phyloP scores from a whole-genome alignment of 2,113 vertebrate genomes.

The Haemorhous mexicanus region DNA sequence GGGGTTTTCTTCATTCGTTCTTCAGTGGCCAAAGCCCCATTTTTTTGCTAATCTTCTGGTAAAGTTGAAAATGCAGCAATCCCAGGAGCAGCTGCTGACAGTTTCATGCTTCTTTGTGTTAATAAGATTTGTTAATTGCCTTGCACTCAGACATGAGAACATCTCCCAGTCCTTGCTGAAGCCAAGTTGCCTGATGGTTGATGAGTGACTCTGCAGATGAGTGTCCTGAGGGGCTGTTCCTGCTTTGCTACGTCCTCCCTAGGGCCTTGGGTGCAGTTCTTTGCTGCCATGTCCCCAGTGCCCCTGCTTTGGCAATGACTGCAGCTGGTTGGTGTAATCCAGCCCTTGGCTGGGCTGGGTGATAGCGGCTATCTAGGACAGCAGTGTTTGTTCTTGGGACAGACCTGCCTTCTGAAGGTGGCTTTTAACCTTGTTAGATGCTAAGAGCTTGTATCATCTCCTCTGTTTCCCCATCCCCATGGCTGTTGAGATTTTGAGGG shows the following conservation, averaged over 20 bases:
- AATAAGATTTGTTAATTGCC: neutral
- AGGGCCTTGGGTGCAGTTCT: neutral
- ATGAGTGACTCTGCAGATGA: neutral
- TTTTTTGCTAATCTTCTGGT: neutral
- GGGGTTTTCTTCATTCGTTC: neutral
- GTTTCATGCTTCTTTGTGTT: neutral
- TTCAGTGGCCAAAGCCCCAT: neutral
- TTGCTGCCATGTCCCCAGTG: neutral
- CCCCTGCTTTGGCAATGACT: neutral
- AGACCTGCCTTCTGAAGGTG: neutral
- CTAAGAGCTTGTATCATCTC: neutral
- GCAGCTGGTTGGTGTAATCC: neutral
- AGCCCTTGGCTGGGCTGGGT: neutral
- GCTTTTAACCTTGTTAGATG: neutral
- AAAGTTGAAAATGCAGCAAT: neutral
- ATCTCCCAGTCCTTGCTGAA: neutral
- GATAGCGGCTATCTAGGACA: neutral
- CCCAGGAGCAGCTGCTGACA: neutral
- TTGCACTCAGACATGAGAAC: neutral
- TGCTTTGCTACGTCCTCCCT: neutral
- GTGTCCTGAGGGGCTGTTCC: neutral
- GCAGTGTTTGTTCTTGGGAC: neutral
- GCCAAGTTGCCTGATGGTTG: neutral
- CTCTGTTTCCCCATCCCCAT: neutral
- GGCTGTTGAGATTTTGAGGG: neutral